phyloP scores from a whole-genome alignment of 2,797 vertebrate species.

The Passerculus sandwichensis region DNA sequence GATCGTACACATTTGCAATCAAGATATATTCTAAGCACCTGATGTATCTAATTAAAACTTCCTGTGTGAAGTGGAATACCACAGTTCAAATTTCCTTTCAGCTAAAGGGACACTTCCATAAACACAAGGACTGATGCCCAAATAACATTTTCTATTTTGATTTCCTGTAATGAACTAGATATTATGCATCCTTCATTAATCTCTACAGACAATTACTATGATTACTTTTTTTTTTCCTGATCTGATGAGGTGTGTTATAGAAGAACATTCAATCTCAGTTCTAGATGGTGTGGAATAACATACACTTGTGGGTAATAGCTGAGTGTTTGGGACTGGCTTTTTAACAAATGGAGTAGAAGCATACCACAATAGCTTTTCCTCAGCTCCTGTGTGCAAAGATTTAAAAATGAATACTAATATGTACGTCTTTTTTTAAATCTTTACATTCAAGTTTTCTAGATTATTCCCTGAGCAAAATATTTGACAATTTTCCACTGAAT shows the following conservation, averaged over 20 bases:
- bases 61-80: not conserved
- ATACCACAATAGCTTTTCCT: not conserved
- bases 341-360: not conserved
- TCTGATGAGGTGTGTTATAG: not conserved
- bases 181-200: not conserved
- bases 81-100: not conserved
- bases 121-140: not conserved
- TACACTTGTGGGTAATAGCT: not conserved
- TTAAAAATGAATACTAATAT: not conserved
- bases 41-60: not conserved
- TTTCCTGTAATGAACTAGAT: not conserved
- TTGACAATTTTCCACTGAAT: not conserved
- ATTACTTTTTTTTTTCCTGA: not conserved
- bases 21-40: not conserved
- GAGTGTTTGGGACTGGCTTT: not conserved
- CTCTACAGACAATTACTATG: not conserved
- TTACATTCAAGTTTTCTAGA: not conserved
- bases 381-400: not conserved
- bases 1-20: not conserved
- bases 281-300: not conserved
- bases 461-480: not conserved
- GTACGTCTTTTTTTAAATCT: not conserved
- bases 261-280: not conserved
- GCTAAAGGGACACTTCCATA: not conserved
- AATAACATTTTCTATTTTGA: not conserved